These are phyloP conservation scores for Panzeria rudis DNA, from an alignment of 2,888 invertebrate species.

Conservation along the genomic window DNA sequence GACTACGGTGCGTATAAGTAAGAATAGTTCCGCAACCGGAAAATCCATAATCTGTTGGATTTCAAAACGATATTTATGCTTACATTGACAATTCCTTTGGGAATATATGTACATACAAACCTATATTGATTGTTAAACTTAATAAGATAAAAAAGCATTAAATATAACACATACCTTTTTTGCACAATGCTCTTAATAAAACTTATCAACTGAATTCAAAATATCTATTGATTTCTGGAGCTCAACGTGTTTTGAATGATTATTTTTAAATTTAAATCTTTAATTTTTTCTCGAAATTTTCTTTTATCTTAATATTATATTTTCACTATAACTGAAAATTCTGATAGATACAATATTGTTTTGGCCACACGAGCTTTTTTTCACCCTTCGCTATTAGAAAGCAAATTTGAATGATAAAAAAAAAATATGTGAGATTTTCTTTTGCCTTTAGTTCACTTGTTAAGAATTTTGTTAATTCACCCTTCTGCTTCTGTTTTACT, in stretches of 20 bases:
- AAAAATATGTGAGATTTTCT: constrained; percentile 45
- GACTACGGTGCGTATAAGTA: constrained; percentile 14
- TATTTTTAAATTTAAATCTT: neutral
- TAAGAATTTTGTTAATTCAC: constrained; percentile 56
- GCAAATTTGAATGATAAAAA: constrained; percentile 51
- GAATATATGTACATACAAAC: constrained; percentile 3
- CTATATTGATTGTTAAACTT: neutral
- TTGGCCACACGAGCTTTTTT: constrained; percentile 41
- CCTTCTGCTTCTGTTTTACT: constrained; percentile 30
- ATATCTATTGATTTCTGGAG: constrained; percentile 30
- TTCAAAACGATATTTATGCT: neutral
- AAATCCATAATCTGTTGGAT: constrained; percentile 62
- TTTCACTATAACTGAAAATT: constrained; percentile 45
- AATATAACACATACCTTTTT: constrained; percentile 50
- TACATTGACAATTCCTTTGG: neutral
- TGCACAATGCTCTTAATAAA: constrained; percentile 30
- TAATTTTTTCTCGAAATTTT: constrained; percentile 2
- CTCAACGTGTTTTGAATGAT: constrained; percentile 48
- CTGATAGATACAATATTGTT: constrained; percentile 52
- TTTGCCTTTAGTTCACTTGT: constrained; percentile 47
- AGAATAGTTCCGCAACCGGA: constrained; percentile 48
- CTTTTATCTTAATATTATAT: constrained; percentile 13
- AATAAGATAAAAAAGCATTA: neutral
- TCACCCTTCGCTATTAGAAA: constrained; percentile 45
- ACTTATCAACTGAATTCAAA: constrained; percentile 19